These are phyloP conservation scores for Ptilorrhoa leucosticta DNA, from an alignment of 2,113 vertebrate genomes.

Conservation along the genomic window DNA sequence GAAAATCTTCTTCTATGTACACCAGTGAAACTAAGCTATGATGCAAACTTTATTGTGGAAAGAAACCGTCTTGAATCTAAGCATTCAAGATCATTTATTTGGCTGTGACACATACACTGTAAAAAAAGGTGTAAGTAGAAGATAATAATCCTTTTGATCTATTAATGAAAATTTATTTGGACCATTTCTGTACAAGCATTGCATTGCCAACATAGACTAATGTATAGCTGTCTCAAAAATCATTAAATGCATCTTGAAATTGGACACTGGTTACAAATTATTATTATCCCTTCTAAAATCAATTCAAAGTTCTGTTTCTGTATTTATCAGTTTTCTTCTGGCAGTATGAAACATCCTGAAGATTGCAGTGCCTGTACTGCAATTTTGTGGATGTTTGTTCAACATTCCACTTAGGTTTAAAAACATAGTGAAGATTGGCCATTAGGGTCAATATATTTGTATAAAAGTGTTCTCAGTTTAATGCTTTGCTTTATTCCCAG, in stretches of 20 bases:
- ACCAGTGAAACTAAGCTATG: neutral
- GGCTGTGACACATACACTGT: neutral
- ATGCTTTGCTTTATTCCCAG: neutral
- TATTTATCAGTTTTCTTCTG: neutral
- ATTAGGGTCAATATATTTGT: neutral
- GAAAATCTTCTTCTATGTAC: slow-evolving; percentile 14
- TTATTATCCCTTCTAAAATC: neutral
- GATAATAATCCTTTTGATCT: neutral
- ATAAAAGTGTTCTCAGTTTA: neutral
- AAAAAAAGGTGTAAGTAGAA: neutral
- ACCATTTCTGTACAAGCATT: neutral
- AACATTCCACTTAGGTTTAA: neutral
- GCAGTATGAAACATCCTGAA: neutral
- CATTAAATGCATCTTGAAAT: neutral
- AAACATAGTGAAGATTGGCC: neutral
- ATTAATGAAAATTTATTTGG: neutral
- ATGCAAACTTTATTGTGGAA: neutral
- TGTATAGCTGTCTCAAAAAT: neutral
- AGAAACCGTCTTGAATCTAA: neutral
- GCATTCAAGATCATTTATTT: neutral
- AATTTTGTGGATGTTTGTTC: neutral
- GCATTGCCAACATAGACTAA: neutral
- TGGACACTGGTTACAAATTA: neutral
- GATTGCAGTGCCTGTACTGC: neutral
- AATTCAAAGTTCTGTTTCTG: neutral